Conservation (phyloP, 2,797 vertebrate genomes). For the Anabas testudineus region DNA sequence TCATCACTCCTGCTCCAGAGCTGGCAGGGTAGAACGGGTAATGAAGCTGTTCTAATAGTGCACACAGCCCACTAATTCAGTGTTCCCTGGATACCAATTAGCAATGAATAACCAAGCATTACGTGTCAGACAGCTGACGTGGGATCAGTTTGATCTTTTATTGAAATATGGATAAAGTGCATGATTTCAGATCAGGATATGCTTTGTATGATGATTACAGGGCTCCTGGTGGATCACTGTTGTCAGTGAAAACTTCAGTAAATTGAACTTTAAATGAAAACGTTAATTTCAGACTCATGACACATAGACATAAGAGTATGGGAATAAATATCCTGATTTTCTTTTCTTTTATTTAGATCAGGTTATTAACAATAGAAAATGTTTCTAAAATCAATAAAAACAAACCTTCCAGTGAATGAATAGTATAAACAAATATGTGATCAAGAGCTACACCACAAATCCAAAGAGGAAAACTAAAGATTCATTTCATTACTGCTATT, state of each 20-base stretch:
- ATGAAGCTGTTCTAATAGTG: slow-evolving; percentile 74
- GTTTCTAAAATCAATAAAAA: not conserved
- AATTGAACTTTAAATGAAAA: not conserved
- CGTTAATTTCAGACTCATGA: not conserved
- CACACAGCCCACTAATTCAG: slow-evolving; percentile 62
- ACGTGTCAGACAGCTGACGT: slow-evolving; percentile 38
- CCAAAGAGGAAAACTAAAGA: no score
- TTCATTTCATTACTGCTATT: slow-evolving; percentile 1
- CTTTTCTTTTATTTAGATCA: no score
- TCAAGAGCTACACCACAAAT: slow-evolving; percentile 8
- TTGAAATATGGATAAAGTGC: slow-evolving; percentile 22
- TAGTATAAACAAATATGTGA: no score
- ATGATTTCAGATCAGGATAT: slow-evolving; percentile 18
- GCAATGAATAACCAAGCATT: slow-evolving; percentile 50
- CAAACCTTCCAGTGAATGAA: no score
- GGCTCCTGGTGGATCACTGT: not conserved
- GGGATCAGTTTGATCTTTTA: slow-evolving; percentile 20
- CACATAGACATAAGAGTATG: no score
- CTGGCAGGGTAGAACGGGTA: slow-evolving; percentile 52
- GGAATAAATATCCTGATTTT: not conserved
- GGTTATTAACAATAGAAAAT: not conserved
- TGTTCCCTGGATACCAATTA: slow-evolving; percentile 73
- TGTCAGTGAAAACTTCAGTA: not conserved
- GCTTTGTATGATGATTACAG: not conserved
- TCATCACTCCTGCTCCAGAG: slow-evolving; percentile 60